Evolutionary conservation across 2,797 vertebrate species (phyloP).

Genomic region (Brachymystax lenok): DNA sequence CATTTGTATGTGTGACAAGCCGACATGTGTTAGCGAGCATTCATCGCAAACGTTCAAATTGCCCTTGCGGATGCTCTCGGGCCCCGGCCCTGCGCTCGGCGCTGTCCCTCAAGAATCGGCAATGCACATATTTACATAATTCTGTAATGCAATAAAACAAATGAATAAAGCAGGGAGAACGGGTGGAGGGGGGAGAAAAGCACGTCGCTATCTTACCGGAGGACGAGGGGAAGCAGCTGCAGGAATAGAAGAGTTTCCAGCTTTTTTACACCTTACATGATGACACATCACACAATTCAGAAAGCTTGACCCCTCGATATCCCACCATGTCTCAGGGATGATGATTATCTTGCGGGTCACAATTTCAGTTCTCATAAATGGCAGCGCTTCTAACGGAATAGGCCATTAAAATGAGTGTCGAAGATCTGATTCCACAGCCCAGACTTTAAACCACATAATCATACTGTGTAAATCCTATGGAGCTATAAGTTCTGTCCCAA

Average conservation of each 20-base stretch:
- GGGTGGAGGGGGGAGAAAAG: background rate
- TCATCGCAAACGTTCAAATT: constrained; percentile 66
- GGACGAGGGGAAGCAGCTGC: background rate
- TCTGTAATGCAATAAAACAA: constrained; percentile 62
- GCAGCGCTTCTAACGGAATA: background rate
- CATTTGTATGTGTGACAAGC: constrained; percentile 68
- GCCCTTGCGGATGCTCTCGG: constrained; percentile 52
- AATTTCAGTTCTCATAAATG: background rate
- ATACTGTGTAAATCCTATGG: background rate
- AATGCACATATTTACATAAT: constrained; percentile 74
- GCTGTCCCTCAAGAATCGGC: constrained; percentile 48
- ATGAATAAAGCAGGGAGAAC: constrained; percentile 42
- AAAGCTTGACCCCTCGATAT: background rate
- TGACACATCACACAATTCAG: background rate
- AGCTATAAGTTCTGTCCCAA: background rate
- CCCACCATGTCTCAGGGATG: background rate
- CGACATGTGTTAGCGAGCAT: constrained; percentile 68
- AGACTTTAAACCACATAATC: background rate
- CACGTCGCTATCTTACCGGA: background rate
- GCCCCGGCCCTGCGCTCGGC: constrained; percentile 4
- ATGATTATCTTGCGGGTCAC: background rate
- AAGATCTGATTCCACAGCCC: background rate
- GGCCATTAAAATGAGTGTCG: background rate
- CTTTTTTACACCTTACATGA: background rate
- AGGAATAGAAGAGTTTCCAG: background rate